phyloP scores from a whole-genome alignment of 2,888 invertebrate species.

The Coronaproctus castanopsis region DNA sequence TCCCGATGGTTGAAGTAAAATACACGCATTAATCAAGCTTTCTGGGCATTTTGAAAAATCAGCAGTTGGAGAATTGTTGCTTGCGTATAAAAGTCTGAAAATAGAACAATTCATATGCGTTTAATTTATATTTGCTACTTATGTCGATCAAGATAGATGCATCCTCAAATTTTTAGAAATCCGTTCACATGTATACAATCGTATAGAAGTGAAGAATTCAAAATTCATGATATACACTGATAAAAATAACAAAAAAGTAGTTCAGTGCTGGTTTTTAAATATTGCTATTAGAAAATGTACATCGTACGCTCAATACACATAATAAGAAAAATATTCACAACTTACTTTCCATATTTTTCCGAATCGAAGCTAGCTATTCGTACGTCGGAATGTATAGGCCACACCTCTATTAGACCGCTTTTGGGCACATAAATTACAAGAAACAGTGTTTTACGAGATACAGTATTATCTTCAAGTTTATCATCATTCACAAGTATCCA shows the following conservation, averaged over 20 bases:
- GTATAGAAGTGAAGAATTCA: no score
- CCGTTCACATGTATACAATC: no score
- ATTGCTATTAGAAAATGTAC: no score
- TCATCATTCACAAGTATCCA: slow-evolving; percentile 69
- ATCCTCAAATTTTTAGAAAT: no score
- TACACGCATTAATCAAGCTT: slow-evolving; percentile 25
- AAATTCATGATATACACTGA: no score
- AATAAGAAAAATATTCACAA: no score
- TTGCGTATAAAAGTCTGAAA: slow-evolving; percentile 47
- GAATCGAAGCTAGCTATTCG: slow-evolving; percentile 81
- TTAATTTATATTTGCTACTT: background rate
- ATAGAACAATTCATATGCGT: background rate
- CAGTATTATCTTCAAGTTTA: slow-evolving; percentile 20
- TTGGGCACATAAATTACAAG: slow-evolving; percentile 82
- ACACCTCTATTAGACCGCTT: slow-evolving; percentile 79
- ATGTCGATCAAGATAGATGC: no score
- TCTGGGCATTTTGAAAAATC: slow-evolving; percentile 32
- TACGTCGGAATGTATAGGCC: slow-evolving; percentile 73
- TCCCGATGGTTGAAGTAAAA: slow-evolving; percentile 66
- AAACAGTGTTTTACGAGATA: slow-evolving; percentile 35
- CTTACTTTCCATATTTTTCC: slow-evolving; percentile 52
- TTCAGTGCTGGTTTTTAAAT: no score
- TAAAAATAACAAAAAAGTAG: no score
- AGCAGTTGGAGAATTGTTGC: slow-evolving; percentile 60
- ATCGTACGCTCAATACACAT: no score